phyloP scores from a whole-genome alignment of 2,888 invertebrate species.

The Dermolepida albohirtum region DNA sequence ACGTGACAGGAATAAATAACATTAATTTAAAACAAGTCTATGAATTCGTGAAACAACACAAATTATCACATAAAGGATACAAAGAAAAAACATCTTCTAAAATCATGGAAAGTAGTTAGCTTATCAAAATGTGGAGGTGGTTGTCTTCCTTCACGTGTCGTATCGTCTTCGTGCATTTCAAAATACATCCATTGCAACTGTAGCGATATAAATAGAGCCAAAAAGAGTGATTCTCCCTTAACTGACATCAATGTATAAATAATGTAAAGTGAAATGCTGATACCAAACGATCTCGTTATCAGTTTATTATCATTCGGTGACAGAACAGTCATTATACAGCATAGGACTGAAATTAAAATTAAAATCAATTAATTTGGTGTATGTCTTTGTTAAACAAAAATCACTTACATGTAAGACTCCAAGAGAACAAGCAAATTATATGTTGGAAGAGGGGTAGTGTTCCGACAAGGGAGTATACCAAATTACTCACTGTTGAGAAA shows the following conservation, averaged over 20 bases:
- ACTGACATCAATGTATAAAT: slow-evolving; percentile 32
- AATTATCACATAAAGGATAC: slow-evolving; percentile 73
- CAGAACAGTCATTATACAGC: slow-evolving; percentile 8
- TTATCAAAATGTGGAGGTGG: not conserved
- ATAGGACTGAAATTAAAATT: slow-evolving; percentile 22
- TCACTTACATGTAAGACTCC: too few relatives aligned
- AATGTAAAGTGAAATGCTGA: slow-evolving; percentile 24
- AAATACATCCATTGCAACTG: slow-evolving; percentile 30
- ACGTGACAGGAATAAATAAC: too few relatives aligned
- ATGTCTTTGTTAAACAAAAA: too few relatives aligned
- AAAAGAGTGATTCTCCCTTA: slow-evolving; percentile 33
- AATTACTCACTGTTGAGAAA: too few relatives aligned
- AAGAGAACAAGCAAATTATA: too few relatives aligned
- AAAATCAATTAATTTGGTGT: slow-evolving; percentile 1
- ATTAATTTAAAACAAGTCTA: too few relatives aligned
- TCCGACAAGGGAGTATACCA: too few relatives aligned
- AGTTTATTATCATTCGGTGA: slow-evolving; percentile 11
- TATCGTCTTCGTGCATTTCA: slow-evolving; percentile 19
- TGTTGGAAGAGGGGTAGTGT: too few relatives aligned
- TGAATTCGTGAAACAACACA: too few relatives aligned
- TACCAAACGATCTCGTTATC: slow-evolving; percentile 10
- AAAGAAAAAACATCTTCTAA: slow-evolving; percentile 76
- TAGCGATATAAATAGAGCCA: slow-evolving; percentile 31
- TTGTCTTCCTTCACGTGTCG: not conserved
- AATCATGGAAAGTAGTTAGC: slow-evolving; percentile 64